Evolutionary conservation across 2,888 invertebrate species (phyloP).

Genomic region (Lasius fuliginosus): DNA sequence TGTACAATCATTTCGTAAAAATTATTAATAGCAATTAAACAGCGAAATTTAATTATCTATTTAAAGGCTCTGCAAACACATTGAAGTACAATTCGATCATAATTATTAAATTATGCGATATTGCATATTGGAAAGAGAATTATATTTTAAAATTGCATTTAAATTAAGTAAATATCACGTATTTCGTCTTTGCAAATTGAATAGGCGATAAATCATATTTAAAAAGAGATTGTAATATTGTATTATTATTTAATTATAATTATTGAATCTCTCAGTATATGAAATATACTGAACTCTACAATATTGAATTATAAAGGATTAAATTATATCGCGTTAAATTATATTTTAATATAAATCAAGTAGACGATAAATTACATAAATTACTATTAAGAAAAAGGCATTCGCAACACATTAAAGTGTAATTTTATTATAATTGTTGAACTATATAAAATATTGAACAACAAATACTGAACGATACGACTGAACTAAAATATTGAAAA

Average conservation of each 20-base stretch:
- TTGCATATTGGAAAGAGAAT: background rate
- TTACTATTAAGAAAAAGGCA: background rate
- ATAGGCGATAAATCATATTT: background rate
- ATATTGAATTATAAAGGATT: background rate
- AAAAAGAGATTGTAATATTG: background rate
- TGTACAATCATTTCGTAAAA: background rate
- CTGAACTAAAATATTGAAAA: background rate
- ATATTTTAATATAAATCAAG: background rate
- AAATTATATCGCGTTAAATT: background rate
- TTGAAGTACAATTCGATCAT: background rate
- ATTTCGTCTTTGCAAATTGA: background rate
- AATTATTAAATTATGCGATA: slow-evolving; percentile 1
- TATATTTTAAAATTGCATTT: slow-evolving; percentile 2
- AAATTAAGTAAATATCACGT: background rate
- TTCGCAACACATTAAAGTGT: background rate
- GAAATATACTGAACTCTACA: background rate
- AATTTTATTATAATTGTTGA: slow-evolving; percentile 21
- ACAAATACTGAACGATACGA: background rate
- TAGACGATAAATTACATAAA: background rate
- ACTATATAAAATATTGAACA: background rate
- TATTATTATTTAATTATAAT: slow-evolving; percentile 15
- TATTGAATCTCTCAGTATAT: background rate
- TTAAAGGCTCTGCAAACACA: background rate
- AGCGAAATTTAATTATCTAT: background rate
- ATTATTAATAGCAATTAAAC: background rate